Evolutionary conservation across 1,140 invertebrate genomes (phyloP).

Genomic region (Penaeus indicus): DNA sequence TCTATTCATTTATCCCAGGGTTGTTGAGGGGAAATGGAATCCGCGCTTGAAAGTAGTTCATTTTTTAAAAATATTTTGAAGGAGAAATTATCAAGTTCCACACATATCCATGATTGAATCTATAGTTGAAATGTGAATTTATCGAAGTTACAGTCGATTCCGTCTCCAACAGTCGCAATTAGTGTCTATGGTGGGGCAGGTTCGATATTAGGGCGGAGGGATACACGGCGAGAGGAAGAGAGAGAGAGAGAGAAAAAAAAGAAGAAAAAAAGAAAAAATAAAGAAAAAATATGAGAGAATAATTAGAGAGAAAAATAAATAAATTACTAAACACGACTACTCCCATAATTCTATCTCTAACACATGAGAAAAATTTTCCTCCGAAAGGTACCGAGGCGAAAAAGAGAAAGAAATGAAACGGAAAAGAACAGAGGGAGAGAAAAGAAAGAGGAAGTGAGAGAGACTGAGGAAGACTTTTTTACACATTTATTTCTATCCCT

Average conservation of each 20-base stretch:
- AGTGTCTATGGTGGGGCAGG: constrained; percentile 35
- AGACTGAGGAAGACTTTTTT: too few relatives aligned
- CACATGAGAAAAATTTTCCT: too few relatives aligned
- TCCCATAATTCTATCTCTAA: too few relatives aligned
- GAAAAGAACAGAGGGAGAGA: too few relatives aligned
- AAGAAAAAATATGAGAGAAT: background rate
- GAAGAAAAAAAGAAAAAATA: too few relatives aligned
- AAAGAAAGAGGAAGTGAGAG: too few relatives aligned
- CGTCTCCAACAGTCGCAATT: background rate
- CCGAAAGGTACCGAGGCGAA: too few relatives aligned
- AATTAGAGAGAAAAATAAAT: too few relatives aligned
- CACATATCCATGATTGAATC: background rate
- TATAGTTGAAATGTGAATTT: background rate
- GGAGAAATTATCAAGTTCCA: background rate
- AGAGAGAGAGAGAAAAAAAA: constrained; percentile 3
- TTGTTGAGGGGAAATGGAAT: constrained; percentile 22
- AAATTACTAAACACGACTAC: too few relatives aligned
- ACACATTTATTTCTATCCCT: too few relatives aligned
- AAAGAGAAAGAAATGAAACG: too few relatives aligned
- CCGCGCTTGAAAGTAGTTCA: constrained; percentile 38
- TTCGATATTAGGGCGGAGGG: constrained; percentile 37
- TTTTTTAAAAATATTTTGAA: constrained; percentile 1
- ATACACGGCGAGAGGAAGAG: constrained; percentile 10
- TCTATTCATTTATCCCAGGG: constrained; percentile 23
- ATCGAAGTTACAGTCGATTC: too few relatives aligned